A percentile compares a stretch with the other conserved stretches of the same genome.
These are phyloP conservation scores for Nebria brevicollis DNA, from an alignment of 2,888 invertebrate genomes.

Conservation along the genomic window DNA sequence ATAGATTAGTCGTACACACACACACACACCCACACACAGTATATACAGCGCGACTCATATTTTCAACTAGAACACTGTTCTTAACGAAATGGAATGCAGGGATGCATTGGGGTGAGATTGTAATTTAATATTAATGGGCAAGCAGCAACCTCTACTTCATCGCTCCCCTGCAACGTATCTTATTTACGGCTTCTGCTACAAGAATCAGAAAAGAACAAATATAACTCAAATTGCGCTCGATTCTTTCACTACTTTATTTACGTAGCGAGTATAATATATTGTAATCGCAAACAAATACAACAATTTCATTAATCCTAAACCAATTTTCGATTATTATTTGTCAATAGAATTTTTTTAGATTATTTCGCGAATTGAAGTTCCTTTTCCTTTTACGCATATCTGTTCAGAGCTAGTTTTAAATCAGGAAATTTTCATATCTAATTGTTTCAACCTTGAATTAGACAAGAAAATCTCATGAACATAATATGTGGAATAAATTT, in stretches of 20 bases:
- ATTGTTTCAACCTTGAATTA: neutral
- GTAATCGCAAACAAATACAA: too few relatives aligned
- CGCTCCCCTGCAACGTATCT: neutral
- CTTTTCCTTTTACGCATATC: neutral
- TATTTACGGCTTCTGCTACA: neutral
- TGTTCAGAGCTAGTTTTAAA: neutral
- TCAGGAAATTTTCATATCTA: neutral
- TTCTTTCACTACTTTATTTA: neutral
- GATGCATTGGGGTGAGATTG: conserved; percentile 12
- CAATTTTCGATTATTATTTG: neutral
- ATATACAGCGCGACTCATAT: conserved; percentile 14
- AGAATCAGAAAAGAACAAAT: neutral
- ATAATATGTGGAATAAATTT: conserved; percentile 1
- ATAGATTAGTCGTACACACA: conserved; percentile 21
- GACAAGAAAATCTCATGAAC: neutral
- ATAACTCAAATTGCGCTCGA: neutral
- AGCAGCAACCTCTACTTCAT: neutral
- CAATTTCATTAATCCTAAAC: too few relatives aligned
- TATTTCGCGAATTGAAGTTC: neutral
- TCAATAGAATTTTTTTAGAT: neutral
- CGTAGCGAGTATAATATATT: too few relatives aligned
- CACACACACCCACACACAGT: conserved; percentile 13
- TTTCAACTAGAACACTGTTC: neutral
- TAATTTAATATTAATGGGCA: conserved; percentile 19
- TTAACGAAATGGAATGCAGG: neutral